Base-by-base conservation (phyloP, 2,888 invertebrate genomes). In the Quadriops clusia region DNA sequence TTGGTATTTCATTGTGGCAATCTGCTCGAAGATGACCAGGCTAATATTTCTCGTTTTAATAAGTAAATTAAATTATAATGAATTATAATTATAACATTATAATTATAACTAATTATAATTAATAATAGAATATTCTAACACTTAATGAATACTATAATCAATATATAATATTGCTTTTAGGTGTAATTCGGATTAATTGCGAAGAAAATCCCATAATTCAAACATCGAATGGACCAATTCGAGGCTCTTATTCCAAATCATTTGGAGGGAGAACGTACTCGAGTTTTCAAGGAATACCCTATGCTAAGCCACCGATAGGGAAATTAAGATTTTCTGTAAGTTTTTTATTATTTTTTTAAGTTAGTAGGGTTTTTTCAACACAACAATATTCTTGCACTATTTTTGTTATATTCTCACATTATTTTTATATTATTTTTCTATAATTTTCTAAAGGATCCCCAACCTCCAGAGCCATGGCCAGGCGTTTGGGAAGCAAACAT, bases 401-500 rank as follows among this genome's bases (percentile, higher is more conserved):
- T 21, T 21, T 11, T 21, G 3, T 4, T 4, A 2, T 21, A 10
- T 21, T 21, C 11, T 4, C 4, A 5, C 5, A 11, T 22, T 10
- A 22, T 5, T 7, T 18, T 22, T 22, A 22, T 7, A 22, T n/a
- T 20, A n/a, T n/a, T n/a, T n/a, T 4, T 21, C 11, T 21, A 11
- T 22, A 2, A 22, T 22, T 3, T 8, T 23, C 10, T 20, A n/a
- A 42, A 68, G 68, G 64, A 67, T 40, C 67, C 72, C 0, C 61
- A 64, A 39, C 61, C 62, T 11, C 36, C 62, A 42, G 65, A 68
- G 42, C 64, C 67, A 21, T 75, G 74, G 74, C 28, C 55, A 1
- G 75, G 73, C 1, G 63, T 68, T 0, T 72, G 73, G 68, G 71
- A 76, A 42, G 82, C 79, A 2, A 71, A 72, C 1, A 32, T 20